phyloP scores from a whole-genome alignment of 1,140 invertebrate species.

The Brachystomella parvula region DNA sequence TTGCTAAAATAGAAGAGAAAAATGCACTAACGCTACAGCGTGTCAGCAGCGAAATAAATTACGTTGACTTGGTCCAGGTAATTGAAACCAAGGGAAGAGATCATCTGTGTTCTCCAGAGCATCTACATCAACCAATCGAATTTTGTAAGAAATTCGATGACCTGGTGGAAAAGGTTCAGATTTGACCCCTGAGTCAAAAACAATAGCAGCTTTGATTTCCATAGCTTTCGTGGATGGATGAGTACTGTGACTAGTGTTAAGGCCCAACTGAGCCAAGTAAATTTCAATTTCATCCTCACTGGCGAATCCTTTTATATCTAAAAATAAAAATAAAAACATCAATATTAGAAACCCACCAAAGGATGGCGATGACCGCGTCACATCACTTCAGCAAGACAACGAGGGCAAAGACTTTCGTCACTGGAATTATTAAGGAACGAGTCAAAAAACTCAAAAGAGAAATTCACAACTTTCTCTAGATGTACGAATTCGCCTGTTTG shows the following conservation, averaged over 20 bases:
- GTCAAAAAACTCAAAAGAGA: not conserved
- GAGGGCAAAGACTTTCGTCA: constrained; percentile 1
- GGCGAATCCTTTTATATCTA: constrained; percentile 23
- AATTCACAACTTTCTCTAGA: constrained; percentile 9
- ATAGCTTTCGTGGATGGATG: not conserved
- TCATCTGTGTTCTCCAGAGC: constrained; percentile 48
- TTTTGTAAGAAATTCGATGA: constrained; percentile 25
- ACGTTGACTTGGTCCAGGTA: constrained; percentile 51
- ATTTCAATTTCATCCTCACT: constrained; percentile 29
- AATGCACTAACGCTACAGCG: not conserved
- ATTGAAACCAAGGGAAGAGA: constrained; percentile 59
- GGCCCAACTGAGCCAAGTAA: constrained; percentile 7
- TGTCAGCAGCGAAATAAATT: not conserved
- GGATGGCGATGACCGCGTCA: not conserved
- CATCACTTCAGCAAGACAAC: not conserved
- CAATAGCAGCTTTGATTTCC: constrained; percentile 21
- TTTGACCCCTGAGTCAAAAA: constrained; percentile 23
- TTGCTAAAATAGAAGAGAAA: constrained; percentile 18
- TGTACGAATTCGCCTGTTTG: constrained; percentile 2
- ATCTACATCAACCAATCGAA: constrained; percentile 22
- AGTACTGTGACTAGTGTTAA: constrained; percentile 9
- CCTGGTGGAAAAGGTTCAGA: not conserved
- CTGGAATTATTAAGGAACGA: constrained; percentile 1
- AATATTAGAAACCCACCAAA: not conserved
- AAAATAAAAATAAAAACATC: constrained; percentile 4